Conservation (phyloP, 2,797 vertebrate species). For the Phaenicophaeus curvirostris region DNA sequence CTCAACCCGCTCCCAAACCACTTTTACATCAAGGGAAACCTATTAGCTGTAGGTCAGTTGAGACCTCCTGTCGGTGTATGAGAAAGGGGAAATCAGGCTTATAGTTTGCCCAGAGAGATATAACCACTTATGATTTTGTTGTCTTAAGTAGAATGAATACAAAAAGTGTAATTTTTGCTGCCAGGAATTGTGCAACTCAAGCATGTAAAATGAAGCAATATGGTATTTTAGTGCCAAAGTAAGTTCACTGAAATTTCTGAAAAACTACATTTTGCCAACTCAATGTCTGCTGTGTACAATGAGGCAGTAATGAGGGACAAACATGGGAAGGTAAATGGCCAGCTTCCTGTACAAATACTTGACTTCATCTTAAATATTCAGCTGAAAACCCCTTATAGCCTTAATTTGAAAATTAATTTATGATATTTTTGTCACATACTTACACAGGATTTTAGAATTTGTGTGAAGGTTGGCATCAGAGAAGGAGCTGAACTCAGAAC, state of each 20-base stretch:
- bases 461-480: background rate
- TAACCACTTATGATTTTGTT: slow-evolving; percentile 14
- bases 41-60: background rate
- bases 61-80: background rate
- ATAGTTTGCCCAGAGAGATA: slow-evolving; percentile 15
- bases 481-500: background rate
- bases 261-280: slow-evolving; percentile 54
- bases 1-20: background rate
- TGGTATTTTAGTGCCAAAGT: slow-evolving; percentile 49
- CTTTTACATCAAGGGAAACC: background rate
- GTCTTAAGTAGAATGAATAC: slow-evolving; percentile 12
- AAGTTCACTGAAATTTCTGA: slow-evolving; percentile 60
- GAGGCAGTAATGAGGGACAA: slow-evolving; percentile 30
- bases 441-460: background rate
- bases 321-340: slow-evolving; percentile 44
- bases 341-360: slow-evolving; percentile 64
- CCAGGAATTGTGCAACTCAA: slow-evolving; percentile 53
- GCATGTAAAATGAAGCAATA: slow-evolving; percentile 63
- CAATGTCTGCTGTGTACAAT: slow-evolving; percentile 23
- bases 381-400: background rate
- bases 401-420: background rate
- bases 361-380: slow-evolving; percentile 53
- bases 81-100: background rate
- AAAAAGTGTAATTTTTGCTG: slow-evolving; percentile 23
- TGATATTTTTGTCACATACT: background rate